Percentiles rank a stretch among this genome's conserved stretches.
These are phyloP conservation scores for Notospermus geniculatus DNA, from an alignment of 1,140 invertebrate species.

Conservation along the genomic window DNA sequence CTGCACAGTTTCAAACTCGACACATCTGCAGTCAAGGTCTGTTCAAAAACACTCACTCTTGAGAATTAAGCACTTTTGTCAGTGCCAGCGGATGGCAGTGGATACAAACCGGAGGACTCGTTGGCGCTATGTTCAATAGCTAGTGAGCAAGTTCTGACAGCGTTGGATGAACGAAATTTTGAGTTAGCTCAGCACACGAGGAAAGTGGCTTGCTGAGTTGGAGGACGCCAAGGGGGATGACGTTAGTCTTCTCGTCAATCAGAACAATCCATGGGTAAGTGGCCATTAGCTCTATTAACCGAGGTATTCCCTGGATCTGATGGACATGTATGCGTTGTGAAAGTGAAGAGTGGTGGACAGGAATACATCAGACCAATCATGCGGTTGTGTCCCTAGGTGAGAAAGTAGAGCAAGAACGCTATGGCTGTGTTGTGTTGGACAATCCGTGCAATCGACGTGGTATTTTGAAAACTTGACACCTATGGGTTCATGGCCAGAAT, in stretches of 20 bases:
- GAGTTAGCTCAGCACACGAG: neutral
- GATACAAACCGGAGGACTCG: conserved; percentile 10
- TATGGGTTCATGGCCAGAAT: too few relatives aligned
- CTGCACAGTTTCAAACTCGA: too few relatives aligned
- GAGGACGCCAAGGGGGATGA: conserved; percentile 2
- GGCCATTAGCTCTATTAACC: neutral
- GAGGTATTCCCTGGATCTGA: neutral
- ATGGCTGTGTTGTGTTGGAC: too few relatives aligned
- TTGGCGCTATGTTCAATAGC: conserved; percentile 11
- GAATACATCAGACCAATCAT: neutral
- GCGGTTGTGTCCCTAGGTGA: neutral
- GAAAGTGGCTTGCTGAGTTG: neutral
- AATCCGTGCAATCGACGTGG: too few relatives aligned
- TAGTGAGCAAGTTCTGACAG: conserved; percentile 16
- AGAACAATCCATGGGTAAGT: neutral
- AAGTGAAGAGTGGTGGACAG: neutral
- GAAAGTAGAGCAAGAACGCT: too few relatives aligned
- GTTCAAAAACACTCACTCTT: too few relatives aligned
- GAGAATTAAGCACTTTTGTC: too few relatives aligned
- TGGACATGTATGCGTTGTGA: neutral
- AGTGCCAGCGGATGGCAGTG: conserved; percentile 11
- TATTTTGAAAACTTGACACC: too few relatives aligned
- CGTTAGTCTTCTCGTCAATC: neutral
- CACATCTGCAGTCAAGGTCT: too few relatives aligned
- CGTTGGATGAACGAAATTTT: conserved; percentile 17